These are phyloP conservation scores for Pocillopora grandis DNA, from an alignment of 92 coral and sea anemone species.

Conservation along the genomic window DNA sequence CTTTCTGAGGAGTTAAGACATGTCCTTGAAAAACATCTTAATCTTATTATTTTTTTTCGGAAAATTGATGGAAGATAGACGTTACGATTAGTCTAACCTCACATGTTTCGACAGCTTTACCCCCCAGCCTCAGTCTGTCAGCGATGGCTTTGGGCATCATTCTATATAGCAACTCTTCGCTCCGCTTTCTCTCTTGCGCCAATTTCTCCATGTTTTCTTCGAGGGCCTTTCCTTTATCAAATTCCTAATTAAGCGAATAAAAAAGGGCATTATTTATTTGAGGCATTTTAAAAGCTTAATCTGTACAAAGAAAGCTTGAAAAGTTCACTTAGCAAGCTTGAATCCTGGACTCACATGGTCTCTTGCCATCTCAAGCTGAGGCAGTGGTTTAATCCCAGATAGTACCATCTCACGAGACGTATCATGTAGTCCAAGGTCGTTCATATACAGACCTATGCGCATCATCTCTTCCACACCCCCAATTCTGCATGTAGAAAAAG, in stretches of 20 bases:
- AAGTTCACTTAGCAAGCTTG: too few species aligned
- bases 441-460: slow-evolving; percentile 82
- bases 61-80: background rate
- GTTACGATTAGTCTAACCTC: slow-evolving; percentile 54
- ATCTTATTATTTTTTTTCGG: too few species aligned
- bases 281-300: background rate
- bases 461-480: slow-evolving; percentile 83
- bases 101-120: slow-evolving; percentile 77
- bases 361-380: slow-evolving; percentile 80
- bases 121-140: slow-evolving; percentile 78
- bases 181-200: slow-evolving; percentile 63
- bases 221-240: slow-evolving; percentile 79
- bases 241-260: slow-evolving; percentile 52
- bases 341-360: slow-evolving; percentile 61
- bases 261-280: background rate
- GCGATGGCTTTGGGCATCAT: slow-evolving; percentile 89
- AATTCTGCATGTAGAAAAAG: slow-evolving; percentile 40
- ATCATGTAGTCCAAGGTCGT: slow-evolving; percentile 85
- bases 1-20: too few species aligned
- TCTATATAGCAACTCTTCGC: slow-evolving; percentile 75
- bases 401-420: slow-evolving; percentile 90
- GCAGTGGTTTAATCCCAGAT: slow-evolving; percentile 84
- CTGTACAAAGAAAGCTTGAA: background rate
- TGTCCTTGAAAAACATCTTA: too few species aligned
- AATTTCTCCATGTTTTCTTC: slow-evolving; percentile 79